phyloP scores from a whole-genome alignment of 1,140 invertebrate genomes.

The Stratiolaelaps scimitus region DNA sequence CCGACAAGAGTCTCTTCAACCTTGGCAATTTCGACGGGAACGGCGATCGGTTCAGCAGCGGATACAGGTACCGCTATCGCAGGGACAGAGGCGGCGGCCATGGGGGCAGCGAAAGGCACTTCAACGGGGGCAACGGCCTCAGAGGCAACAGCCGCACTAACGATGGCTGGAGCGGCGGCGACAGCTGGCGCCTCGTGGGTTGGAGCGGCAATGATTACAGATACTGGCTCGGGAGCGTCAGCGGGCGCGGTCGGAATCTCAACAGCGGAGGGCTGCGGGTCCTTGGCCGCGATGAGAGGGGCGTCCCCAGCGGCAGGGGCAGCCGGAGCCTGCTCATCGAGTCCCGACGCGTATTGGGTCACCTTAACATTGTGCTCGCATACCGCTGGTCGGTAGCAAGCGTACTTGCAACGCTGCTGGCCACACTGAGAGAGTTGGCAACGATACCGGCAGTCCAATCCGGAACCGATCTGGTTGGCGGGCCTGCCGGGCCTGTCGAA shows the following conservation, averaged over 20 bases:
- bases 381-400: neutral
- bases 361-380: conserved; percentile 18
- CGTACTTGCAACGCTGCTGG: conserved; percentile 12
- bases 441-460: conserved; percentile 12
- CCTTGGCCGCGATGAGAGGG: conserved; percentile 2
- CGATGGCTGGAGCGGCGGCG: neutral
- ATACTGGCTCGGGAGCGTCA: conserved; percentile 17
- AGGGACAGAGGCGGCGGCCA: neutral
- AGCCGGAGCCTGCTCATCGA: neutral
- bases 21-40: conserved; percentile 7
- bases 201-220: neutral
- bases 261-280: conserved; percentile 12
- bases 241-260: conserved; percentile 19
- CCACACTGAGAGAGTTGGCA: neutral
- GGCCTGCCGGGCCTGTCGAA: conserved; percentile 3
- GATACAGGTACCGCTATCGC: neutral
- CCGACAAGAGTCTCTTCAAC: neutral
- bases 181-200: neutral
- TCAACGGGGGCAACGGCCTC: conserved; percentile 11
- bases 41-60: neutral
- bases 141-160: neutral
- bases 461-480: conserved; percentile 17
- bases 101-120: conserved; percentile 1
- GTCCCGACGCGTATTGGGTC: conserved; percentile 7
- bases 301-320: conserved; percentile 7